Base-by-base conservation (phyloP, 2,797 vertebrate genomes). In the Stomatorhinus walkeri region DNA sequence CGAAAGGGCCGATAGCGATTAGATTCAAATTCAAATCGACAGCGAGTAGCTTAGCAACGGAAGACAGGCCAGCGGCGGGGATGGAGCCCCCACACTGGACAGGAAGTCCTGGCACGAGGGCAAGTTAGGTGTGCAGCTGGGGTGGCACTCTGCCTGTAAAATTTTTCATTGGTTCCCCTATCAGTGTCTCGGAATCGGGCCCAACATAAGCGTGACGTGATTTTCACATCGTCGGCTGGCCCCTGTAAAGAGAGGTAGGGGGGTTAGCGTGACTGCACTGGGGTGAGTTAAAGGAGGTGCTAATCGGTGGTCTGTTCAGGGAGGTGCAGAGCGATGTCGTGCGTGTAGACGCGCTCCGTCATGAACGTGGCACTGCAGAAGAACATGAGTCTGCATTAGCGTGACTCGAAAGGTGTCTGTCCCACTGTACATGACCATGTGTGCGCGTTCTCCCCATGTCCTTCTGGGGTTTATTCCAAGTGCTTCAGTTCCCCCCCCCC, bases 11-110 rank as follows among this genome's bases (percentile, higher is more conserved):
- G 52, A 59, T 59, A n/a, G 49, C 85, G 28, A 56, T 87, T 87
- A 87, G 85, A 87, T 87, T 87, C 51, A 87, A 40, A 87, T 87
- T 87, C 28, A 87, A 87, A 56, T 87, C 51, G 24, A 56, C 52
- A 19, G 52, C 19, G 28, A 32, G 52, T 54, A 87, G 28, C 51
- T 40, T 59, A 56, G 85, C 51, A 40, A 87, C 85, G 51, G 85
- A 16, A 59, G 51, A 36, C 51, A 16, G 28, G 52, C 7, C 51
- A n/a, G 52, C 4, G 32, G 85, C 85, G 32, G 12, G 16, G 32
- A 59, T 6, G 32, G 52, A 87, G 51, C 51, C 16, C 14, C 51
- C 32, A 40, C 83, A 28, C 48, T 85, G 49, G 43, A 85, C 36
- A 51, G 83, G 83, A 51, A 49, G 40, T 43, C 46, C 46, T 79